Base-by-base conservation (phyloP, 1,140 invertebrate genomes). In the Drosophila pectinifera region DNA sequence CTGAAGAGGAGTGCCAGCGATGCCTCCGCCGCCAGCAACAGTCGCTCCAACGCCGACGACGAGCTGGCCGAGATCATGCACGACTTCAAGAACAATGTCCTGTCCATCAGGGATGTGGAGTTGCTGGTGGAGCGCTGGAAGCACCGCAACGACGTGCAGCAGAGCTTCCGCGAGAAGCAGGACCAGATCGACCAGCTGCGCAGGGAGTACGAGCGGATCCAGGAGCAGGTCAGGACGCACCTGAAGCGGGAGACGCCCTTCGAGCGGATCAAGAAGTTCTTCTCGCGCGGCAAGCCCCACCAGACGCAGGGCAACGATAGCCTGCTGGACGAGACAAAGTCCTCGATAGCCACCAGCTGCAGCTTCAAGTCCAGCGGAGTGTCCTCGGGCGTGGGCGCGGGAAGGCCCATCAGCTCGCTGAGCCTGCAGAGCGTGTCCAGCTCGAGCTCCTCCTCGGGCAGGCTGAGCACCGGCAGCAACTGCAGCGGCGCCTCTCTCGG, bases 21-120 rank as follows among this genome's bases (percentile, higher is more conserved):
- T 13, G 89, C 81, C 18, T 78, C 73, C 6, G 83, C 79, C 28
- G 69, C 68, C 14, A 77, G 82, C 53, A 78, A 64, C 18, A 53
- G 63, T 1, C 91, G 93, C 6, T 92, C 93, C 28, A 93, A 93
- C 73, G 93, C 93, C 18, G 95, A 97, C 88, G 96, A 96, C 59
- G 96, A 97, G 89, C 93, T 98, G 39, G 94, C 96, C 1, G 96
- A 97, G 92, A 97, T 98, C 22, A 96, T 98, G 78, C 96, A 96
- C 77, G 96, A 97, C 82, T 97, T 97, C 80, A 98, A 97, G 92
- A 97, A 97, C 81, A 97, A 97, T 79, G 96, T 97, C 1, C 96
- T 96, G 57, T 96, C 96, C 1, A 96, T 97, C 75, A 94, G 95
- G 4, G 96, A 97, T 93, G 96, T 97, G 0, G 96, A 97, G 92